Percentiles rank a stretch among this genome's conserved stretches.
Conservation (phyloP, 2,113 vertebrate genomes). For the Pygoscelis adeliae region DNA sequence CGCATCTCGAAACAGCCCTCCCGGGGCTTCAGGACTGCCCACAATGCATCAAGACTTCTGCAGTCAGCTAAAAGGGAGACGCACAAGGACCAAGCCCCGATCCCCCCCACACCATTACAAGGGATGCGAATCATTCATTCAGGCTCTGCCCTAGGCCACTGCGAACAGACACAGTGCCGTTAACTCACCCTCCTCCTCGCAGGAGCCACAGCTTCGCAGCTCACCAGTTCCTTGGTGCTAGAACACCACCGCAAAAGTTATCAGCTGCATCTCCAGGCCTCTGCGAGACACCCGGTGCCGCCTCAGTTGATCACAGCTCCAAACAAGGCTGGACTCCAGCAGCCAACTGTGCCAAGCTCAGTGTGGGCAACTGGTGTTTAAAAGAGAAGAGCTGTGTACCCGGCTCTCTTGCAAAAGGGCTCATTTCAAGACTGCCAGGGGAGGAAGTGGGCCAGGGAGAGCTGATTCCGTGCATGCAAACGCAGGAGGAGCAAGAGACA, state of each 20-base stretch:
- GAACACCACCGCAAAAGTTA: not conserved
- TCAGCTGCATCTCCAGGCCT: not conserved
- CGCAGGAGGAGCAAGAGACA: not conserved
- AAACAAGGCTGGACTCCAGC: not conserved
- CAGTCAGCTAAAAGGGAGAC: not conserved
- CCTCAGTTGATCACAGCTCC: not conserved
- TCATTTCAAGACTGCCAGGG: slow-evolving; percentile 1
- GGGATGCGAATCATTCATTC: not conserved
- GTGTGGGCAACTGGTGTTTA: not conserved
- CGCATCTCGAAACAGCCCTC: not conserved
- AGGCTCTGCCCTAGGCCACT: not conserved
- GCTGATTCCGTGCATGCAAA: not conserved
- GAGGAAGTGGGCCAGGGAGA: not conserved
- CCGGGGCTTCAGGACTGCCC: not conserved
- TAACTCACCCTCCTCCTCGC: not conserved
- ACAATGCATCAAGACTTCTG: not conserved
- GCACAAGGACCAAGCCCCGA: not conserved
- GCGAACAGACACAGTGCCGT: fast-evolving
- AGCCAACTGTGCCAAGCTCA: not conserved
- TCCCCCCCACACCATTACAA: not conserved
- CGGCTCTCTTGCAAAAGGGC: not conserved
- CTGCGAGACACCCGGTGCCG: fast-evolving
- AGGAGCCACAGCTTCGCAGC: not conserved
- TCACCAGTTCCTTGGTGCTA: not conserved
- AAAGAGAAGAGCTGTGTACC: not conserved